Conservation (phyloP, 2,113 vertebrate species). For the Syrrhaptes paradoxus region DNA sequence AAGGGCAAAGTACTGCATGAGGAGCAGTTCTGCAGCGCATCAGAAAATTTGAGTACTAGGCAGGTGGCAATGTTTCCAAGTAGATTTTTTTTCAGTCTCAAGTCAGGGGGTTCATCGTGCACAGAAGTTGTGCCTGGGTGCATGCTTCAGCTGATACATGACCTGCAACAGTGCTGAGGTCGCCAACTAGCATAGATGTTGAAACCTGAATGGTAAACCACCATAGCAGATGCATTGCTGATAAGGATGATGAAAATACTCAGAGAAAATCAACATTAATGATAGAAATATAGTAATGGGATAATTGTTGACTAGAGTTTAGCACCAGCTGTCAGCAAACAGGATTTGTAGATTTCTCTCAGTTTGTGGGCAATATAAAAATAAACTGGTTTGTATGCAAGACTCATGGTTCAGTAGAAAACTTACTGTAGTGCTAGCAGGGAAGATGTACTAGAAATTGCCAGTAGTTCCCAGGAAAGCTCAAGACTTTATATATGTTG, state of each 20-base stretch:
- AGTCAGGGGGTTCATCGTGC: not conserved
- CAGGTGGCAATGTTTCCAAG: not conserved
- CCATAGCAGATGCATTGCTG: not conserved
- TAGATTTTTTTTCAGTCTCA: not conserved
- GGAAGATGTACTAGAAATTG: not conserved
- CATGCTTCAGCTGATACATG: not conserved
- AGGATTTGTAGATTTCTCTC: not conserved
- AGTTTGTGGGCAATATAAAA: not conserved
- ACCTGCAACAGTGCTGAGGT: not conserved
- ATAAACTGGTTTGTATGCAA: not conserved
- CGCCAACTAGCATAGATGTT: not conserved
- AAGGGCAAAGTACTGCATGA: not conserved
- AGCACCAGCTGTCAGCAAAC: not conserved
- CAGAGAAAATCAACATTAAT: not conserved
- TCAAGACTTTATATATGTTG: not conserved
- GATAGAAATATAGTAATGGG: not conserved
- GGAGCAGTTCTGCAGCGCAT: not conserved
- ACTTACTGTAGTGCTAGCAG: not conserved
- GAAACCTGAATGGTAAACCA: not conserved
- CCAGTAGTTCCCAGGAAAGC: not conserved
- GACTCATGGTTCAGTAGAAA: not conserved
- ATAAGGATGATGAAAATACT: not conserved
- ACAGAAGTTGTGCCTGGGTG: not conserved
- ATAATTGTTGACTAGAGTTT: not conserved
- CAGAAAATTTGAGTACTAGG: not conserved